Evolutionary conservation across 2,888 invertebrate species (phyloP).

Genomic region (Operophtera brumata): DNA sequence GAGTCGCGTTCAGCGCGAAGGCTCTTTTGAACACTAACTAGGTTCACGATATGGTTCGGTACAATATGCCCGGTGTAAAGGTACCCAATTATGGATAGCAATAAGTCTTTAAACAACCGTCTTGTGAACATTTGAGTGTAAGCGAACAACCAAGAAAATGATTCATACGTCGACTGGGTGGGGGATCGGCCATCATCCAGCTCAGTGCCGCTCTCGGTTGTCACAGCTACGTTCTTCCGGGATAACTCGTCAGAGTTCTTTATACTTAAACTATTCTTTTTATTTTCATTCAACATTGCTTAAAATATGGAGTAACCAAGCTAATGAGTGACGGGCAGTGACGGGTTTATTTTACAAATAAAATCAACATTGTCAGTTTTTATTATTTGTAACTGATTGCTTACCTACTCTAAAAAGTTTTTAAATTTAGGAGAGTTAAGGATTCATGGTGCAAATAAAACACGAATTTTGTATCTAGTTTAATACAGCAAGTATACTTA

Average conservation of each 20-base stretch:
- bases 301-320: constrained; percentile 11
- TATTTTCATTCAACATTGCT: constrained; percentile 51
- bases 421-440: neutral
- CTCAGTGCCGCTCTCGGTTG: constrained; percentile 34
- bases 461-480: constrained; percentile 50
- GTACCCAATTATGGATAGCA: constrained; percentile 44
- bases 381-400: neutral
- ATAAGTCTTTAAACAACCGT: constrained; percentile 60
- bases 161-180: constrained; percentile 59
- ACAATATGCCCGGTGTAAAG: constrained; percentile 50
- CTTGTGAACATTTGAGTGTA: constrained; percentile 57
- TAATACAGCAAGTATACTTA: constrained; percentile 68
- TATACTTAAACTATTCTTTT: constrained; percentile 49
- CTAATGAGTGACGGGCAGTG: no score
- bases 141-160: constrained; percentile 55
- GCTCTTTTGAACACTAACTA: constrained; percentile 53
- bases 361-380: neutral
- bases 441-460: constrained; percentile 42
- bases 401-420: constrained; percentile 6
- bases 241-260: constrained; percentile 37
- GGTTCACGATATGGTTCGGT: constrained; percentile 56
- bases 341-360: neutral
- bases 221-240: constrained; percentile 36
- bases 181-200: constrained; percentile 47
- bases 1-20: constrained; percentile 47